phyloP scores from a whole-genome alignment of 2,113 vertebrate species.

The Odontesthes bonariensis region DNA sequence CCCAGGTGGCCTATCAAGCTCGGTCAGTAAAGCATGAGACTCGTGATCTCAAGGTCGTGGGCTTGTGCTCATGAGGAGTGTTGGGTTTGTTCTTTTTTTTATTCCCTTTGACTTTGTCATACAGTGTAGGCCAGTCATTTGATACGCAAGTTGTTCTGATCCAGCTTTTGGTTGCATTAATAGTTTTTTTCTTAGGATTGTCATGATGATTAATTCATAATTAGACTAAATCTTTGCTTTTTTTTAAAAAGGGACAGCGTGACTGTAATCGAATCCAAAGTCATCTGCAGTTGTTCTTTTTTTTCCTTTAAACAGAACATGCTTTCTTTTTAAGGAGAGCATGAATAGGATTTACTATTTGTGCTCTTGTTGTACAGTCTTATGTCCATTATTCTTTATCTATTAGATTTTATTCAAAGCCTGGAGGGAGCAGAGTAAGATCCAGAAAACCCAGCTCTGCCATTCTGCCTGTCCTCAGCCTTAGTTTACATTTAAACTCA shows the following conservation, averaged over 20 bases:
- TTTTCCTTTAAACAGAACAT: not conserved
- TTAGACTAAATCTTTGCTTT: no score
- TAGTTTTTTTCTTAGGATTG: no score
- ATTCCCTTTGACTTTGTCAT: not conserved
- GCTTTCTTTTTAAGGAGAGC: no score
- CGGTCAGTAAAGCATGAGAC: slow-evolving; percentile 36
- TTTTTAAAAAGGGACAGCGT: no score
- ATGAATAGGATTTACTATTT: not conserved
- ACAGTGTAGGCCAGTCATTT: not conserved
- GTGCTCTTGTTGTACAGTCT: not conserved
- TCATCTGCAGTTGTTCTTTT: not conserved
- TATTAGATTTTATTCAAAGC: not conserved
- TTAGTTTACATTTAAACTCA: no score
- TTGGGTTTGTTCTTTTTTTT: no score
- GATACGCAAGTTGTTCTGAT: not conserved
- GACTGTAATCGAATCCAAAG: not conserved
- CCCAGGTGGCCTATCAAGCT: slow-evolving; percentile 3
- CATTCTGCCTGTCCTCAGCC: no score
- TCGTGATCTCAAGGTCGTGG: slow-evolving; percentile 46
- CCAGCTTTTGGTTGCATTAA: not conserved
- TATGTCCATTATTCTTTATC: not conserved
- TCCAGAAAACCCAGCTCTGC: not conserved
- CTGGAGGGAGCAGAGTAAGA: not conserved
- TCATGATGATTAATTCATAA: no score
- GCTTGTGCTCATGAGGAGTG: slow-evolving; percentile 3